phyloP scores from a whole-genome alignment of 2,888 invertebrate genomes.

The Troglohyphantes excavatus region DNA sequence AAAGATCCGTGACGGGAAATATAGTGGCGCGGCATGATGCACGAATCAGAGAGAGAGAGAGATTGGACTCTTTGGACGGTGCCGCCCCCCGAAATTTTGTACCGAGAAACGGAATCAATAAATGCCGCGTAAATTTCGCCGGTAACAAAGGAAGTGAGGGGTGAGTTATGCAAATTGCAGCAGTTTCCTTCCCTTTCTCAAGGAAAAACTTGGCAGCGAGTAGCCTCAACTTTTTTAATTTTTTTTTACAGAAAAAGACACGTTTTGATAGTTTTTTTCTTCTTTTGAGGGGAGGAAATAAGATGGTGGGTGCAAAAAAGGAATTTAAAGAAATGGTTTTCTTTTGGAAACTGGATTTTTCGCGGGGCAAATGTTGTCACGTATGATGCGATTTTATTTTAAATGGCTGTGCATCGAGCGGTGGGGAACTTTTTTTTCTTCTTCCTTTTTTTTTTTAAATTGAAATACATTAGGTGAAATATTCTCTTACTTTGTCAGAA shows the following conservation, averaged over 20 bases:
- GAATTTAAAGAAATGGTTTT: not conserved
- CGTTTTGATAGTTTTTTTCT: not conserved
- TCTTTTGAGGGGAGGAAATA: not conserved
- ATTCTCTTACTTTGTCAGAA: not conserved
- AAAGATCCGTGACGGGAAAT: conserved; percentile 42
- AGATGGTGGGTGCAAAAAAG: not conserved
- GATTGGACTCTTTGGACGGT: not conserved
- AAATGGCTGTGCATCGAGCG: not conserved
- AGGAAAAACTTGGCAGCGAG: not conserved
- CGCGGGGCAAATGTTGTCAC: not conserved
- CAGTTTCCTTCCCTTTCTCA: not conserved
- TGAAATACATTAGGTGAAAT: conserved; percentile 15
- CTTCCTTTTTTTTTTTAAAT: conserved; percentile 7
- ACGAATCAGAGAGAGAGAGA: conserved; percentile 14
- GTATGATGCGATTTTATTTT: not conserved
- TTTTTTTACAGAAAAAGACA: not conserved
- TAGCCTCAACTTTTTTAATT: not conserved
- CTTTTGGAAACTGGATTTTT: not conserved
- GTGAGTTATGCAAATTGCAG: conserved; percentile 62
- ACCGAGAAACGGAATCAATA: conserved; percentile 56
- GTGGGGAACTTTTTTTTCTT: no score
- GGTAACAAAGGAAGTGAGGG: conserved; percentile 37
- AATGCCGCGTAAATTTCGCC: conserved; percentile 33
- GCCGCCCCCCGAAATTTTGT: not conserved
- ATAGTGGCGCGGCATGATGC: not conserved